A percentile compares a stretch with the other conserved stretches of the same genome.
These are phyloP conservation scores for Pedionomus torquatus DNA, from an alignment of 2,113 vertebrate species.

Conservation along the genomic window DNA sequence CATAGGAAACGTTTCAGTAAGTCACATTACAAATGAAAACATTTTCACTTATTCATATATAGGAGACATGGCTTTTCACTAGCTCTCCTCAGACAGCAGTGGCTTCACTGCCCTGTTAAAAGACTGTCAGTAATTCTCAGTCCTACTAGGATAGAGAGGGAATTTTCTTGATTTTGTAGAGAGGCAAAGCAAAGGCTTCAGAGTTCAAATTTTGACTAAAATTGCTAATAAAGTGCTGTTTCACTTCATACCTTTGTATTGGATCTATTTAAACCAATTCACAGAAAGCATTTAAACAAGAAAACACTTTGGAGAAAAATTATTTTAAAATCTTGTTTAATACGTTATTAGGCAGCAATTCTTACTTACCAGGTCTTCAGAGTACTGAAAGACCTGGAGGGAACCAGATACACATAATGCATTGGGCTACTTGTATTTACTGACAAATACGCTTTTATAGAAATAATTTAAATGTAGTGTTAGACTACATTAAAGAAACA, in stretches of 20 bases:
- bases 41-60: not conserved
- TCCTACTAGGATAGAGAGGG: conserved; percentile 19
- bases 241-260: conserved; percentile 20
- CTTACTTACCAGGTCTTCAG: not conserved
- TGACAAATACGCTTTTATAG: not conserved
- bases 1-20: not conserved
- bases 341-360: conserved; percentile 21
- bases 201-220: conserved; percentile 22
- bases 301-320: not conserved
- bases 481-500: conserved; percentile 15
- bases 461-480: not conserved
- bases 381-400: conserved; percentile 3
- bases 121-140: conserved; percentile 16
- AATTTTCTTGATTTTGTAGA: conserved; percentile 51
- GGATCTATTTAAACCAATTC: not conserved
- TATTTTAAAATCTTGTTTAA: conserved; percentile 5
- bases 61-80: not conserved
- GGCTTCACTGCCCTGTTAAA: conserved; percentile 54
- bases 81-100: not conserved
- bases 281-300: not conserved
- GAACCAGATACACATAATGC: not conserved
- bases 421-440: not conserved
- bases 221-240: conserved; percentile 51
- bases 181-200: not conserved
- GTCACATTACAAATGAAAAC: not conserved